Evolutionary conservation across 2,888 invertebrate species (phyloP).

Genomic region (Sesia apiformis): DNA sequence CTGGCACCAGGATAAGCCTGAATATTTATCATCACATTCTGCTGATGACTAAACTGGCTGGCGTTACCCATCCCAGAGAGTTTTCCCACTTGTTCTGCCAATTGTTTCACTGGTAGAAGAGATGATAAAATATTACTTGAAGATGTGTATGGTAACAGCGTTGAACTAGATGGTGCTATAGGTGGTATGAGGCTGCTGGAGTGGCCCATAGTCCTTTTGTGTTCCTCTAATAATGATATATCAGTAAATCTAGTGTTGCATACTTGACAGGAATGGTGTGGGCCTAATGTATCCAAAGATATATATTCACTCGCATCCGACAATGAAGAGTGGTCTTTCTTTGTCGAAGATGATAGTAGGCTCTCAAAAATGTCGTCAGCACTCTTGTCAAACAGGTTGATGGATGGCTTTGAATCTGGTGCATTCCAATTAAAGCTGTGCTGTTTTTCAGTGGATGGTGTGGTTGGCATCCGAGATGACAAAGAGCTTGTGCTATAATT

Average conservation of each 20-base stretch:
- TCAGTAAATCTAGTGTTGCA: slow-evolving; percentile 77
- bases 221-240: slow-evolving; percentile 67
- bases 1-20: slow-evolving; percentile 75
- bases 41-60: slow-evolving; percentile 72
- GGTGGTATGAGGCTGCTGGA: slow-evolving; percentile 53
- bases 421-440: slow-evolving; percentile 68
- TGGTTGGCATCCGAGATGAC: slow-evolving; percentile 19
- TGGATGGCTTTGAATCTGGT: slow-evolving; percentile 56
- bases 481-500: slow-evolving; percentile 20
- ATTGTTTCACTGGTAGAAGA: slow-evolving; percentile 58
- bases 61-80: slow-evolving; percentile 42
- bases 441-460: slow-evolving; percentile 52
- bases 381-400: slow-evolving; percentile 59
- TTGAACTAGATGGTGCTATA: slow-evolving; percentile 34
- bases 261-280: slow-evolving; percentile 74
- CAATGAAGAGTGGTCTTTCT: slow-evolving; percentile 44
- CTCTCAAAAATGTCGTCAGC: slow-evolving; percentile 67
- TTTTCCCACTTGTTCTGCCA: slow-evolving; percentile 67
- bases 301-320: slow-evolving; percentile 76
- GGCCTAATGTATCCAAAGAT: slow-evolving; percentile 76
- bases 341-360: slow-evolving; percentile 47
- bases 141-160: slow-evolving; percentile 49
- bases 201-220: slow-evolving; percentile 71
- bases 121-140: slow-evolving; percentile 48
- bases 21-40: slow-evolving; percentile 78